Conservation (phyloP, 2,113 vertebrate genomes). For the Megaceryle torquata region DNA sequence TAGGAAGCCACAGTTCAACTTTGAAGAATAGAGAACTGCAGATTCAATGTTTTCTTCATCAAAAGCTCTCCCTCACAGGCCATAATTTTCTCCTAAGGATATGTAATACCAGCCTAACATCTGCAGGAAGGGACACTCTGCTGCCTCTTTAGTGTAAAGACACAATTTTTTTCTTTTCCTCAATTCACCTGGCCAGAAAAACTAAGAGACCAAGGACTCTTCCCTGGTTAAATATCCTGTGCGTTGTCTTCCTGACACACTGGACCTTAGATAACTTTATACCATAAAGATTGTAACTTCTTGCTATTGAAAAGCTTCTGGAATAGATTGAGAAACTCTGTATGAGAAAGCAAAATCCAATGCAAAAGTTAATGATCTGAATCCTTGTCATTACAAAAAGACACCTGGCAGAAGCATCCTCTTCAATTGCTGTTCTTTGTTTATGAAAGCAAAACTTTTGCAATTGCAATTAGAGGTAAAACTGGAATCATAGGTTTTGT, state of each 20-base stretch:
- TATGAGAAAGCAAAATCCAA: conserved; percentile 4
- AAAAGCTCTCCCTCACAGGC: neutral
- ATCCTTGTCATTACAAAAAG: conserved; percentile 21
- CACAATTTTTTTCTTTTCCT: neutral
- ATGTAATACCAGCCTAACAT: neutral
- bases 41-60: neutral
- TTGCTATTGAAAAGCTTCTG: neutral
- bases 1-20: neutral
- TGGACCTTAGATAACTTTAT: neutral
- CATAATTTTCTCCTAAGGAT: neutral
- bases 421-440: neutral
- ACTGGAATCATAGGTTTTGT: neutral
- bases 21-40: neutral
- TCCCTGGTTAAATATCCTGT: neutral
- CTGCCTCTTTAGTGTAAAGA: neutral
- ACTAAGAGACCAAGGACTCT: neutral
- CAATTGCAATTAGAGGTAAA: neutral
- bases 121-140: neutral
- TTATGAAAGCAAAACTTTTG: neutral
- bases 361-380: conserved; percentile 8
- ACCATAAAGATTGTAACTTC: neutral
- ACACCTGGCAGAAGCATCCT: conserved; percentile 4
- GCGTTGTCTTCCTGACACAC: neutral
- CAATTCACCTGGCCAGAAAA: neutral
- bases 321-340: neutral